Base-by-base conservation (phyloP, 2,888 invertebrate species). In the Pseudococcus viburni region DNA sequence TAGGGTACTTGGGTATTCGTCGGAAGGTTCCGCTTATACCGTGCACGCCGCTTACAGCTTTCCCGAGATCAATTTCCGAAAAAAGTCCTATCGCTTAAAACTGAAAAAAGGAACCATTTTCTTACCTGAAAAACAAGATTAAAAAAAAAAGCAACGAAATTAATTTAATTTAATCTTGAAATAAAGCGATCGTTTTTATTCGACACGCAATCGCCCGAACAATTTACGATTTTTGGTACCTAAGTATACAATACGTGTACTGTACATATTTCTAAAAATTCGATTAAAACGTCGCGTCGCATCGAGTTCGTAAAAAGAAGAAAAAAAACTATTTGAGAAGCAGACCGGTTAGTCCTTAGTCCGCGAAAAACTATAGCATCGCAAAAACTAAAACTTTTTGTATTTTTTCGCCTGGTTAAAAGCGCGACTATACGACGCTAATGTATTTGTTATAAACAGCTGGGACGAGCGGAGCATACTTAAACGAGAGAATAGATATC, bases 121-220 rank as follows among this genome's bases (percentile, higher is more conserved):
- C 59, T 59, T 19, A 59, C 19, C 59, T 59, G 59, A n/a, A 59
- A 59, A 33, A 33, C 19, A 19, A 59, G 19, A 59, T n/a, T 19
- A 19, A 19, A 59, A 19, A 59, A 59, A 59, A 33, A 3, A 2
- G 3, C 26, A 33, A 33, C 26, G 19, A 59, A 59, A 9, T 19
- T 15, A 59, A 59, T 19, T 59, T 19, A 59, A 59, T 59, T 59
- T 59, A 59, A 59, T 19, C 59, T 59, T 6, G 19, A 59, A 59
- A 33, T 19, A 59, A 59, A 59, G 59, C 59, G 59, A 59, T 59
- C 59, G 59, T 59, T 59, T 59, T 59, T 59, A 59, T 59, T 59
- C 59, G 19, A 19, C 59, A 19, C 59, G 19, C 59, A 59, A 59
- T 59, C 59, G 59, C 59, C 9, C 26, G 11, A 59, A 59, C 59